Percentiles rank a stretch among this genome's conserved stretches.
phyloP scores from a whole-genome alignment of 2,888 invertebrate species.

The Lithophane socia region DNA sequence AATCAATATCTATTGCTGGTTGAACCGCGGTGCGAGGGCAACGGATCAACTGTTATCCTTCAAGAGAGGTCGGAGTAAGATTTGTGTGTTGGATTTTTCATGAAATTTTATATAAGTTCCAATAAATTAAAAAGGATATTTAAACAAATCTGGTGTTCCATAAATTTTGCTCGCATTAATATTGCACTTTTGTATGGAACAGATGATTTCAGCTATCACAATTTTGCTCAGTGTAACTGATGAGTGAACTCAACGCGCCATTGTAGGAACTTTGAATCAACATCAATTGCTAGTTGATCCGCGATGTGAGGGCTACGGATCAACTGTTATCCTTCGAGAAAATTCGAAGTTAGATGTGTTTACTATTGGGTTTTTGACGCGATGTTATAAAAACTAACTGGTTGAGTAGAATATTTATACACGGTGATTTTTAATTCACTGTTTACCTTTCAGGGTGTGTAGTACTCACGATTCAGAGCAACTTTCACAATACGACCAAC shows the following conservation, averaged over 20 bases:
- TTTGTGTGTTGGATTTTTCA: constrained; percentile 32
- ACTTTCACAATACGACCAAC: no score
- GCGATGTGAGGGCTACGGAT: constrained; percentile 9
- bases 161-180: neutral
- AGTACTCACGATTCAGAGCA: no score
- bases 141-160: no score
- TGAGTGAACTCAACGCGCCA: neutral
- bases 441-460: no score
- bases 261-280: constrained; percentile 1
- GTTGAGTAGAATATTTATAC: no score
- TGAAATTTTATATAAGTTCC: neutral
- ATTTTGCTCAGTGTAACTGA: neutral
- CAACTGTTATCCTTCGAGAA: neutral
- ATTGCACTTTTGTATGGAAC: neutral
- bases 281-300: constrained; percentile 10
- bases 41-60: constrained; percentile 42
- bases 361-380: neutral
- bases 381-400: no score
- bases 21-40: constrained; percentile 38
- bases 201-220: neutral
- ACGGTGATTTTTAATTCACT: no score
- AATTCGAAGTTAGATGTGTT: neutral
- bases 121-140: neutral
- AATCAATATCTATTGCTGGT: constrained; percentile 55
- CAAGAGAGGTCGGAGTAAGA: constrained; percentile 21